Base-by-base conservation (phyloP, 2,888 invertebrate species). In the Calliphora vomitoria region DNA sequence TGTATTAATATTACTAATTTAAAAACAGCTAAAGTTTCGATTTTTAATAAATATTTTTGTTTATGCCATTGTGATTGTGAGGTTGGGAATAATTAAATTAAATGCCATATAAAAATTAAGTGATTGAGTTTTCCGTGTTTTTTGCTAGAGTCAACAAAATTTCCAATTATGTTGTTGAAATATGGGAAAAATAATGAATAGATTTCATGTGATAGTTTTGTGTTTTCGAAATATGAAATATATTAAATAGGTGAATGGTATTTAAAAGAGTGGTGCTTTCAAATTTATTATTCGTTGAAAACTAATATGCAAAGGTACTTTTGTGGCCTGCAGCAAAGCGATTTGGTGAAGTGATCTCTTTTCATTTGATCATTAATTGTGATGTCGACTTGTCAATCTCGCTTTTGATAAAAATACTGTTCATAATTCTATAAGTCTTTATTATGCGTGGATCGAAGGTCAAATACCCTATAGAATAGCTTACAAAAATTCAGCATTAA, bases 11-110 rank as follows among this genome's bases (percentile, higher is more conserved):
- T 69, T 60, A 50, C n/a, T 60, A 50, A 66, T 79, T 68, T 68
- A 47, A 68, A 68, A 68, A 71, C 8, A 25, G 72, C 62, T 18
- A 35, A 72, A 53, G 55, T 81, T 81, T 62, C 41, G 25, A 25
- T 18, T 50, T 76, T 41, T 55, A 76, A 15, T 76, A 53, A 41
- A 31, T 41, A 38, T 41, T 50, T 50, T 81, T 66, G 44, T 64
- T 35, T 3, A 25, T 53, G 18, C 53, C 10, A 50, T 50, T 60
- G 11, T n/a, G 38, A 38, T 76, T 44, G 25, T 25, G 31, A 3
- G 50, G 44, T 83, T 15, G 31, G 41, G 18, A 31, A 53, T 69
- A 76, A 71, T 69, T 76, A 44, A 83, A 83, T 62, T 62, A 76
- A 74, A 58, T 58, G 31, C 2, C 38, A 5, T 6, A 47, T 2